These are phyloP conservation scores for Catajapyx aquilonaris DNA, from an alignment of 1,140 invertebrate species.

Conservation along the genomic window DNA sequence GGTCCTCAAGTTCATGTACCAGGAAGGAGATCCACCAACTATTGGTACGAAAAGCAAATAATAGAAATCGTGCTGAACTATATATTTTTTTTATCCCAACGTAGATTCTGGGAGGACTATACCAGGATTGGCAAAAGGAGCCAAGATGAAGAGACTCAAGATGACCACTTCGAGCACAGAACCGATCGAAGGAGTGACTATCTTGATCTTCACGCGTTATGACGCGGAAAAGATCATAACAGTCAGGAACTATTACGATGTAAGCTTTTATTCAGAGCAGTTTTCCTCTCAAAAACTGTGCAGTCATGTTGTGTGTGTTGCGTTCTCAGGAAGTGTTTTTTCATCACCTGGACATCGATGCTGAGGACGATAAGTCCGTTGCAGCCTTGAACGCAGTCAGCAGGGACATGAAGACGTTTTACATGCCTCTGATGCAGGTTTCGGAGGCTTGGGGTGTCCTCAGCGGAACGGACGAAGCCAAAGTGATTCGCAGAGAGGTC, in stretches of 20 bases:
- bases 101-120: not conserved
- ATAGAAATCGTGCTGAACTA: no score
- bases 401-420: constrained; percentile 20
- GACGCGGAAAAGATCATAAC: no score
- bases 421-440: constrained; percentile 21
- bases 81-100: not conserved
- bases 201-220: no score
- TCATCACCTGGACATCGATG: constrained; percentile 20
- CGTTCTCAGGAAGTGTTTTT: constrained; percentile 18
- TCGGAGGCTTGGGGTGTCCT: constrained; percentile 30
- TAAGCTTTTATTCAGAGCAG: no score
- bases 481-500: constrained; percentile 26
- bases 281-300: no score
- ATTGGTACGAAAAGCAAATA: no score
- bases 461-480: constrained; percentile 21
- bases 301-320: no score
- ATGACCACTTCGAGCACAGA: no score
- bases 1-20: constrained; percentile 28
- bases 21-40: constrained; percentile 22
- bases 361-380: constrained; percentile 18
- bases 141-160: not conserved
- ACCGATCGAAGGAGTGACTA: no score
- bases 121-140: not conserved
- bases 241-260: no score
- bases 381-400: constrained; percentile 24